phyloP scores from a whole-genome alignment of 2,113 vertebrate genomes.

The Dasyornis broadbenti region DNA sequence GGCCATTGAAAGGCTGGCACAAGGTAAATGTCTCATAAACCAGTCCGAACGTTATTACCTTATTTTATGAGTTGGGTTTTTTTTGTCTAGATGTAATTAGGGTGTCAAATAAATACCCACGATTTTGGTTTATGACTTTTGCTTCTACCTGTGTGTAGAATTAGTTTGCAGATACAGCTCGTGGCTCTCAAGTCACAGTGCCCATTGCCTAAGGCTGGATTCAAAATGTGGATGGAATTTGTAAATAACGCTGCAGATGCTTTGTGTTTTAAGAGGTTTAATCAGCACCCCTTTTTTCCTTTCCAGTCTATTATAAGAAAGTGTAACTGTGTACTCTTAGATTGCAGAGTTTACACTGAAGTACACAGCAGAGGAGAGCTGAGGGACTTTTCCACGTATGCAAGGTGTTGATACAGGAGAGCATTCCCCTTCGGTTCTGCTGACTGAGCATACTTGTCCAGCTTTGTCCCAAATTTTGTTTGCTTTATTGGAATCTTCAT shows the following conservation, averaged over 20 bases:
- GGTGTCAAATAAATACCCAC: background rate
- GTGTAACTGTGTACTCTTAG: background rate
- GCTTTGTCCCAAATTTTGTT: background rate
- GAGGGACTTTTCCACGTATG: background rate
- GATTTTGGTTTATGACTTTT: background rate
- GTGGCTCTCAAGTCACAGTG: background rate
- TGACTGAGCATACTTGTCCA: background rate
- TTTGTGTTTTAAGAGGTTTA: background rate
- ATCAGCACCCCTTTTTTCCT: background rate
- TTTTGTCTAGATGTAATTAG: background rate
- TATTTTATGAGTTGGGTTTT: background rate
- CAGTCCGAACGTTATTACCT: background rate
- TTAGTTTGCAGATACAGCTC: background rate
- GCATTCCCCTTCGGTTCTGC: background rate
- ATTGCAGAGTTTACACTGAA: background rate
- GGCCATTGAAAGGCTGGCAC: slow-evolving; percentile 99
- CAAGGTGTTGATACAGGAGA: background rate
- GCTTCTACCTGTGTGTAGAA: background rate
- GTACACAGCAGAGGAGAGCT: background rate
- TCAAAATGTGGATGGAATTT: background rate
- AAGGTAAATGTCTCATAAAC: slow-evolving; percentile 78
- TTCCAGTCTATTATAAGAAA: background rate
- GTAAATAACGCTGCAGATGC: background rate
- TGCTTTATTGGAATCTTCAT: background rate
- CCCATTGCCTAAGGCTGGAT: background rate